phyloP scores from a whole-genome alignment of 1,140 invertebrate genomes.

The Neodiprion virginianus region DNA sequence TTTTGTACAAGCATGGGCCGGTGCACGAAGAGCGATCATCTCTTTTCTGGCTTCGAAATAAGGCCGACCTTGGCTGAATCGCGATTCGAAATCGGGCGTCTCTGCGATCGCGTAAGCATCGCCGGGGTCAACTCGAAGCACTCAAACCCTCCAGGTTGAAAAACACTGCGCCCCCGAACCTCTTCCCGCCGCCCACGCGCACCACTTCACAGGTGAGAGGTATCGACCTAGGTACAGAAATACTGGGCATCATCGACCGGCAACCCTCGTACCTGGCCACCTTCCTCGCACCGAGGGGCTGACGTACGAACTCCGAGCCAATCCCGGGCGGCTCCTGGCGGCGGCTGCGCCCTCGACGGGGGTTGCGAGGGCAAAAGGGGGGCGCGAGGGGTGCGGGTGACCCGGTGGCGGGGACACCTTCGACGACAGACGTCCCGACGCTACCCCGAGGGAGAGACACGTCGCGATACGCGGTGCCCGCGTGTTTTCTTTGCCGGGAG shows the following conservation, averaged over 20 bases:
- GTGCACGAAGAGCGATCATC: no score
- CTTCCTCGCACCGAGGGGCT: constrained; percentile 33
- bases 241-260: constrained; percentile 62
- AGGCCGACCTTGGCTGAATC: no score
- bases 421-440: constrained; percentile 63
- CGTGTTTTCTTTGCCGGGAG: constrained; percentile 43
- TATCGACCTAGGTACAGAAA: constrained; percentile 62
- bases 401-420: constrained; percentile 63
- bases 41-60: no score
- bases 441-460: constrained; percentile 63
- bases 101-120: no score
- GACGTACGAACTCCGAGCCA: constrained; percentile 46
- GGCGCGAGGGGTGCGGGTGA: constrained; percentile 36
- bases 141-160: constrained; percentile 25
- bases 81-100: no score
- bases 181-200: constrained; percentile 27
- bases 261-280: constrained; percentile 24
- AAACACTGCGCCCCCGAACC: constrained; percentile 26
- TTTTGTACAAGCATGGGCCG: no score
- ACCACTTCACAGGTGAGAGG: constrained; percentile 52
- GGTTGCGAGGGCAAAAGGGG: constrained; percentile 33
- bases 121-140: no score
- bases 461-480: constrained; percentile 59
- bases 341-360: constrained; percentile 38
- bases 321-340: constrained; percentile 40